Evolutionary conservation across 2,113 vertebrate species (phyloP).

Genomic region (Acrocephalus kingi): DNA sequence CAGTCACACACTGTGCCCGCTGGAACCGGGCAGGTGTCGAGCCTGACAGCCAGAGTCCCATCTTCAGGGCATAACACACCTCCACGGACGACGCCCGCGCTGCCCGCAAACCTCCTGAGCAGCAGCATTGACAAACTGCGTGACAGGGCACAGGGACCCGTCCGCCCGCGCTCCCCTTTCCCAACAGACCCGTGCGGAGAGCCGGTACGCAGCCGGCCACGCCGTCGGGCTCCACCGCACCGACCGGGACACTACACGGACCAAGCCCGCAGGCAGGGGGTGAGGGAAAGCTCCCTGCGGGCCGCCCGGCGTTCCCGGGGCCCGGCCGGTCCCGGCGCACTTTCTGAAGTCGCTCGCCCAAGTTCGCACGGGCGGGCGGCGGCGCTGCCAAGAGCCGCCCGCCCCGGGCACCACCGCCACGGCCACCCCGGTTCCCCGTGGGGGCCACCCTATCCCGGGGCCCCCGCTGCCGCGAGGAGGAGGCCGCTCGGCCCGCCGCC

Average conservation of each 20-base stretch:
- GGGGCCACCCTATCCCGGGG: no score
- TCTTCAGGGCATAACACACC: accelerated
- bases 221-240: background rate
- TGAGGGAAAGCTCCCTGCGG: background rate
- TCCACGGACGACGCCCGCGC: accelerated
- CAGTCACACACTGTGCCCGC: background rate
- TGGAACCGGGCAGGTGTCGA: accelerated
- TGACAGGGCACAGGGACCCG: background rate
- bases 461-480: background rate
- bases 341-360: background rate
- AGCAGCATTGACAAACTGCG: accelerated
- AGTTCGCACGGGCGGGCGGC: background rate
- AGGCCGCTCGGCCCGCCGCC: background rate
- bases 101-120: accelerated
- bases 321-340: background rate
- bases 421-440: background rate
- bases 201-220: background rate
- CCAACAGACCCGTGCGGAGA: accelerated
- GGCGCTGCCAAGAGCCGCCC: background rate
- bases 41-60: background rate
- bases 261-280: accelerated
- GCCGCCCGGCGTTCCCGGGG: background rate
- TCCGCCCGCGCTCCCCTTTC: background rate
- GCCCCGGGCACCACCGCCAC: background rate
- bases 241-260: no score